Percentiles rank a stretch among this genome's conserved stretches.
phyloP scores from a whole-genome alignment of 2,797 vertebrate species.

The Peromyscus aztecus region DNA sequence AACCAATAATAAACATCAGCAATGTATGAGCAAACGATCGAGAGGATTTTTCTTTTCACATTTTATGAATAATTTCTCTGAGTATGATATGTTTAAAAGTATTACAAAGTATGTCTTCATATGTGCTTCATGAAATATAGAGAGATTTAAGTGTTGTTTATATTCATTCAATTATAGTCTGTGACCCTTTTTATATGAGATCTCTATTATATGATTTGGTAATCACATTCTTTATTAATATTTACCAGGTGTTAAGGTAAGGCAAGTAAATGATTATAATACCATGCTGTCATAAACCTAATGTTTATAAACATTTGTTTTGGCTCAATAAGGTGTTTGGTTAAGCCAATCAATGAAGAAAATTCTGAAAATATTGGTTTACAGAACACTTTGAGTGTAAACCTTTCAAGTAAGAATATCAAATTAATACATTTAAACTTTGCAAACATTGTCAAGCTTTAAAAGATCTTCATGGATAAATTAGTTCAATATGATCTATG shows the following conservation, averaged over 20 bases:
- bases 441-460: not conserved
- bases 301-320: not conserved
- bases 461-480: not conserved
- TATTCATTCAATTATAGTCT: not conserved
- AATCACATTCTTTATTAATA: not conserved
- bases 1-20: not conserved
- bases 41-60: not conserved
- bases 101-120: not conserved
- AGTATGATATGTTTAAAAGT: not conserved
- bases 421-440: not conserved
- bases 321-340: not conserved
- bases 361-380: slow-evolving; percentile 18
- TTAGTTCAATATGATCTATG: not conserved
- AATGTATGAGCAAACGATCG: not conserved
- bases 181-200: not conserved
- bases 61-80: not conserved
- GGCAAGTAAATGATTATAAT: not conserved
- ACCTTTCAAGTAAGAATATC: not conserved
- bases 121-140: not conserved
- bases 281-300: not conserved
- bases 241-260: not conserved
- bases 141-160: not conserved
- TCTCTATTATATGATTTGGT: not conserved
- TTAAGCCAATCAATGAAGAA: not conserved
- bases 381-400: not conserved